Percentiles rank a stretch among this genome's conserved stretches.
These are phyloP conservation scores for Myotis planiceps DNA, from an alignment of 2,797 vertebrate genomes.

Conservation along the genomic window DNA sequence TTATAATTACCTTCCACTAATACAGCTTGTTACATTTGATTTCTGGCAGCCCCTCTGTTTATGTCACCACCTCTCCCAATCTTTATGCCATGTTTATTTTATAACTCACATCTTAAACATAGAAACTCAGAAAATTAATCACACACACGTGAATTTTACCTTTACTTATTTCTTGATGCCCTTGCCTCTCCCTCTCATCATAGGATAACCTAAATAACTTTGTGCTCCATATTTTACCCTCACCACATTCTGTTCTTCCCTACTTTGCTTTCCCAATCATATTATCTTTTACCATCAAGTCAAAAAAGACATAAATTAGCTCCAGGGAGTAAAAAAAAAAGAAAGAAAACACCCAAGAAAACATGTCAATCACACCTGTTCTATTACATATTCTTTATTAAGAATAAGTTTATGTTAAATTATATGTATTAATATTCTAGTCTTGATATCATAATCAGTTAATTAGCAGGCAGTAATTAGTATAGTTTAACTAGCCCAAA, in stretches of 20 bases:
- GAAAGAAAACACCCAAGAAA: neutral
- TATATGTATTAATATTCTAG: constrained; percentile 72
- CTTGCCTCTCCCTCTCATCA: too few species aligned
- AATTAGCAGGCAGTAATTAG: constrained; percentile 68
- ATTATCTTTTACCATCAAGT: neutral
- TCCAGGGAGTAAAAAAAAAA: neutral
- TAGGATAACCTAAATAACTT: neutral
- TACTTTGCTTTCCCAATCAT: neutral
- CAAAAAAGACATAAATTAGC: constrained; percentile 30
- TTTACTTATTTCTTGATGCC: neutral
- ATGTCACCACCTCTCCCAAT: neutral
- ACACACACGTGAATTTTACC: accelerated
- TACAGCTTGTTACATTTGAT: neutral
- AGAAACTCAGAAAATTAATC: neutral
- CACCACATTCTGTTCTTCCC: neutral
- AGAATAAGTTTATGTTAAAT: constrained; percentile 72
- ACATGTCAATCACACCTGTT: constrained; percentile 53
- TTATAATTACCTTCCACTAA: accelerated
- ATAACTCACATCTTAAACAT: neutral
- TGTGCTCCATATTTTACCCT: neutral
- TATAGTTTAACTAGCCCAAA: constrained; percentile 52
- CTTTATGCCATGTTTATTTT: neutral
- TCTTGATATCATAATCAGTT: constrained; percentile 71
- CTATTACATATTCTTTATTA: constrained; percentile 53
- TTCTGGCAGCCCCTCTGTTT: neutral